Evolutionary conservation across 92 coral and sea anemone genomes (phyloP).

Genomic region (Porites evermanni): DNA sequence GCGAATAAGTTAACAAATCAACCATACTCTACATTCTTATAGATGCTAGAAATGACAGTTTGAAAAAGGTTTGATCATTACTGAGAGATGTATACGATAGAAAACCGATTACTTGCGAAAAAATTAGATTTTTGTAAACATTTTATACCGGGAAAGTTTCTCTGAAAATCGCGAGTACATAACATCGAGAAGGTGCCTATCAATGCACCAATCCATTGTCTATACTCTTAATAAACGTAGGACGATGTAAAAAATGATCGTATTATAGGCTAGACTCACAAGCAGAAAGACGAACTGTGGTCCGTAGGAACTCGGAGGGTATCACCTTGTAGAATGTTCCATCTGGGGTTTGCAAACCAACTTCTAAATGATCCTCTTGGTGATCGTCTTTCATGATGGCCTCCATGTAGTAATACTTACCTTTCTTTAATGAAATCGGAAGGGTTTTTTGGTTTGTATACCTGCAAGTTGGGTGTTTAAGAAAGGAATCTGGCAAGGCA

Average conservation of each 20-base stretch:
- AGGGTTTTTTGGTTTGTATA: constrained; percentile 62
- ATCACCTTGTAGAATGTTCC: constrained; percentile 62
- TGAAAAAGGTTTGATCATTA: too few species aligned
- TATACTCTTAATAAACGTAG: background rate
- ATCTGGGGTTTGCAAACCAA: constrained; percentile 74
- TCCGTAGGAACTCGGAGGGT: constrained; percentile 67
- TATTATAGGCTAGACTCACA: background rate
- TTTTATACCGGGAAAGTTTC: too few species aligned
- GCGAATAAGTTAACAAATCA: too few species aligned
- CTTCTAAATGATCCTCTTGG: constrained; percentile 66
- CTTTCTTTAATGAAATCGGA: constrained; percentile 55
- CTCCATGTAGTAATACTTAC: constrained; percentile 71
- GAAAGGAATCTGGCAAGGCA: background rate
- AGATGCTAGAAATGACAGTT: too few species aligned
- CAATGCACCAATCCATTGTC: too few species aligned
- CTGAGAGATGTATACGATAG: too few species aligned
- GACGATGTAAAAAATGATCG: background rate
- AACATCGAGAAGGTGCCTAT: too few species aligned
- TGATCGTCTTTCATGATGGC: constrained; percentile 74
- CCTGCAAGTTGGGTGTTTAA: constrained; percentile 23
- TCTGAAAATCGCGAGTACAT: too few species aligned
- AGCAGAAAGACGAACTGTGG: constrained; percentile 31
- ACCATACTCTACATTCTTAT: too few species aligned
- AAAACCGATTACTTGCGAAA: too few species aligned
- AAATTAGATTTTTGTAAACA: too few species aligned